These are phyloP conservation scores for Lucifuga dentata DNA, from an alignment of 2,113 vertebrate genomes.

Conservation along the genomic window DNA sequence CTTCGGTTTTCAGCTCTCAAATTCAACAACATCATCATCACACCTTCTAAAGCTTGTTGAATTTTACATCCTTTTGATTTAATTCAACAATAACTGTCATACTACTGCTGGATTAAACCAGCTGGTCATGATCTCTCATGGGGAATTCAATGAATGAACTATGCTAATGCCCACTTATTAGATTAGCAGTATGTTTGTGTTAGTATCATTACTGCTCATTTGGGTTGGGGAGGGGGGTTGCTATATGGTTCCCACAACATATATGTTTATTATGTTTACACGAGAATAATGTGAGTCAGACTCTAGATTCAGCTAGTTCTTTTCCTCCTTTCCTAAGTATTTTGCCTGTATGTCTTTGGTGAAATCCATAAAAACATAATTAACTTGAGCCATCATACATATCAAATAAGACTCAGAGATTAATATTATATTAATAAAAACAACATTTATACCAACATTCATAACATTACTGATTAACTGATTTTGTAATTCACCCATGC, in stretches of 20 bases:
- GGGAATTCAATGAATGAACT: constrained; percentile 1
- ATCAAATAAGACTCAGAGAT: no score
- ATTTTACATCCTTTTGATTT: constrained; percentile 11
- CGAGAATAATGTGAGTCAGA: constrained; percentile 4
- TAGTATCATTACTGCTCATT: constrained; percentile 2
- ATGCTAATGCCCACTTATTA: constrained; percentile 14
- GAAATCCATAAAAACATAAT: neutral
- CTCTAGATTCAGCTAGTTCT: neutral
- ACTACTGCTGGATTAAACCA: constrained; percentile 9
- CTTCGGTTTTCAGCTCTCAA: neutral
- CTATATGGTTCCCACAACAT: no score
- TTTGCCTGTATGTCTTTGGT: neutral
- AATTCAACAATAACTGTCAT: constrained; percentile 1
- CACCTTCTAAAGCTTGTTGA: neutral
- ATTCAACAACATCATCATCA: neutral
- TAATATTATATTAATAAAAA: no score
- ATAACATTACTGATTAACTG: no score
- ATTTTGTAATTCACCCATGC: no score
- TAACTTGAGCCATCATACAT: no score
- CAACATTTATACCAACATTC: no score
- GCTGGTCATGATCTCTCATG: neutral
- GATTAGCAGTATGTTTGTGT: constrained; percentile 26
- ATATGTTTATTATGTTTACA: constrained; percentile 23
- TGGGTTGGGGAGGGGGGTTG: neutral
- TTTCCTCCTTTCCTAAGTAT: neutral